Evolutionary conservation across 2,797 vertebrate species (phyloP).

Genomic region (Onychomys torridus): DNA sequence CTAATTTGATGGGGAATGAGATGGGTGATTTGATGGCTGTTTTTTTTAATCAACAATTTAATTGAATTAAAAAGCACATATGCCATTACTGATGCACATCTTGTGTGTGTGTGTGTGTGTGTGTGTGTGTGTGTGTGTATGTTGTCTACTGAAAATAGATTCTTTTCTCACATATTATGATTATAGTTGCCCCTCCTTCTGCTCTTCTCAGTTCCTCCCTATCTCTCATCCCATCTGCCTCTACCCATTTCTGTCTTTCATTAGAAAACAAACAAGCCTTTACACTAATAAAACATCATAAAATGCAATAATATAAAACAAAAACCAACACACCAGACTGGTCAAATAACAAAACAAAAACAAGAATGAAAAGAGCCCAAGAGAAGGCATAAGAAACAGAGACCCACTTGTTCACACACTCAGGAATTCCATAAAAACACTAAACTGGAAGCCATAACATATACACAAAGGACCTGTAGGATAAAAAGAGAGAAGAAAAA

Average conservation of each 20-base stretch:
- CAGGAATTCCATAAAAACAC: neutral
- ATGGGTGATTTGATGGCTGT: neutral
- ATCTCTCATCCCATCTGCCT: neutral
- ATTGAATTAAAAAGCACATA: neutral
- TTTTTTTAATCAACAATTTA: neutral
- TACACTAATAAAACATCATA: neutral
- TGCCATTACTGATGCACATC: neutral
- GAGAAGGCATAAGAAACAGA: neutral
- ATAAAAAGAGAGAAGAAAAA: neutral
- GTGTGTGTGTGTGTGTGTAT: neutral
- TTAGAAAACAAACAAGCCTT: neutral
- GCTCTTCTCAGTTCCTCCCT: neutral
- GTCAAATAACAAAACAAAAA: neutral
- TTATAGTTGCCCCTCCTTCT: neutral
- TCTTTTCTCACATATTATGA: neutral
- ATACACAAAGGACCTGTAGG: neutral
- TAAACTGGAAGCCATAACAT: neutral
- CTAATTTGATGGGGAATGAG: neutral
- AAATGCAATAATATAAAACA: neutral
- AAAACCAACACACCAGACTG: neutral
- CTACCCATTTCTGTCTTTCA: neutral
- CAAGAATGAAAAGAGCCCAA: neutral
- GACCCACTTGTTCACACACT: neutral
- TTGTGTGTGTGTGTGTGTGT: neutral
- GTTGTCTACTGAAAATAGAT: neutral